Evolutionary conservation across 2,797 vertebrate genomes (phyloP), one percentile per base, ranked within the genome.

Genomic region (Melanogrammus aeglefinus): DNA sequence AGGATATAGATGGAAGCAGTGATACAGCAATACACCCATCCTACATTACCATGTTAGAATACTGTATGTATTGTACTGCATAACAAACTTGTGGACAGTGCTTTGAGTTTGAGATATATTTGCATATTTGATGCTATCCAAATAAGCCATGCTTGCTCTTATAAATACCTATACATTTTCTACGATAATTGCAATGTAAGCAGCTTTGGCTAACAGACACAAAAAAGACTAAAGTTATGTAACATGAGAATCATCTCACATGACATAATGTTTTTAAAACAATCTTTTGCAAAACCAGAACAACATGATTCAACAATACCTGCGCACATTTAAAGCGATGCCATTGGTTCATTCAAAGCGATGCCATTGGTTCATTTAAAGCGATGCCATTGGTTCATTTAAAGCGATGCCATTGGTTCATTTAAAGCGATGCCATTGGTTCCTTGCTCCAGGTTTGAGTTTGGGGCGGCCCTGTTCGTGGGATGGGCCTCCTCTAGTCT

Each of bases 401-500:
- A 33, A 33, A 44, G 13, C 41, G 2, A 44, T 44, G 41, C 41
- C 47, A 47, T 47, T 47, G 2, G 3, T 44, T 44, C 29, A 31
- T 31, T 31, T 31, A 31, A 31, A 44, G 41, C 41, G 12, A 44
- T 44, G 41, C 41, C 47, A 44, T 44, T 44, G 10, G 4, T 47
- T 47, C 47, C 21, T 24, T n/a, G n/a, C 57, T 71, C 5, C 86
- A 99, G 97, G 85, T 99, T 90, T 85, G 98, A 99, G 81, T 99
- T 99, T 78, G 98, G 98, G 27, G 95, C 94, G 9, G 97, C 97
- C 66, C 93, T 99, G 77, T 99, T 95, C 70, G 92, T 97, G 0
- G 97, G 96, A 29, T 99, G 97, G 97, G 97, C 94, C 16, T 92
- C 95, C 3, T 92, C 96, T 66, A 90, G 91, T 38, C 94, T 99